Conservation (phyloP, 2,113 vertebrate genomes). For the Bufo bufo region DNA sequence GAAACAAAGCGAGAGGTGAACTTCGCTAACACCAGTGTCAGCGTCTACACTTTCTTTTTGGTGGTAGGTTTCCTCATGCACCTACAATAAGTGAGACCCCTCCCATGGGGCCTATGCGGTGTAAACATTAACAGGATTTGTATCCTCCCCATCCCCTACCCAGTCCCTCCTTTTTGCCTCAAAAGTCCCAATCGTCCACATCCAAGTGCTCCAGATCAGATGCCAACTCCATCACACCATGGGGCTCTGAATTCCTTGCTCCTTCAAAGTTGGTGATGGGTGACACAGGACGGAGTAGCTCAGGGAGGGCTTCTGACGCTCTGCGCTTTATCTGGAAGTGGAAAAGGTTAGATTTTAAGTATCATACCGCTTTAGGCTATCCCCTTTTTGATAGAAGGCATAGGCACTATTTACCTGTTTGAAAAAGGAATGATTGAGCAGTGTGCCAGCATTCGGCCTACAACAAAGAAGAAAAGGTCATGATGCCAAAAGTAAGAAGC, state of each 20-base stretch:
- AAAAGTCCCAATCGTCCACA: slow-evolving; percentile 98
- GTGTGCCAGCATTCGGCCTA: slow-evolving; percentile 87
- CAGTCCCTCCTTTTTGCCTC: slow-evolving; percentile 57
- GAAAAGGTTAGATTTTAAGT: neutral
- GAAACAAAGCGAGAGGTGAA: neutral
- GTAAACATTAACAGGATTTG: slow-evolving; percentile 30
- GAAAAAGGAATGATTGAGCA: slow-evolving; percentile 92
- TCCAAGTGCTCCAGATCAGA: slow-evolving; percentile 88
- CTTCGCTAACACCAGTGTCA: neutral
- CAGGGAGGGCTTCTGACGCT: slow-evolving; percentile 88
- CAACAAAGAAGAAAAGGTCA: slow-evolving; percentile 44
- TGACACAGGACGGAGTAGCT: slow-evolving; percentile 85
- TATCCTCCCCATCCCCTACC: neutral
- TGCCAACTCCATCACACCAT: slow-evolving; percentile 84
- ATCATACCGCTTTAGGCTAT: too few relatives aligned
- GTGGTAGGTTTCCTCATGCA: slow-evolving; percentile 9
- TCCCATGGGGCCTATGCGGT: neutral
- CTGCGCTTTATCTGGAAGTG: slow-evolving; percentile 86
- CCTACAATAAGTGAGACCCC: slow-evolving; percentile 39
- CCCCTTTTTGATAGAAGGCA: neutral
- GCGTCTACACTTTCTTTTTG: slow-evolving; percentile 36
- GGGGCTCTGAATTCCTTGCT: slow-evolving; percentile 76
- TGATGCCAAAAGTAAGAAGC: neutral
- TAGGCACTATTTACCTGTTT: slow-evolving; percentile 83
- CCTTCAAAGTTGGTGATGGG: slow-evolving; percentile 83